Percentiles rank a stretch among this genome's conserved stretches.
Conservation (phyloP, 1,140 invertebrate genomes). For the Ostrea denselamellosa region DNA sequence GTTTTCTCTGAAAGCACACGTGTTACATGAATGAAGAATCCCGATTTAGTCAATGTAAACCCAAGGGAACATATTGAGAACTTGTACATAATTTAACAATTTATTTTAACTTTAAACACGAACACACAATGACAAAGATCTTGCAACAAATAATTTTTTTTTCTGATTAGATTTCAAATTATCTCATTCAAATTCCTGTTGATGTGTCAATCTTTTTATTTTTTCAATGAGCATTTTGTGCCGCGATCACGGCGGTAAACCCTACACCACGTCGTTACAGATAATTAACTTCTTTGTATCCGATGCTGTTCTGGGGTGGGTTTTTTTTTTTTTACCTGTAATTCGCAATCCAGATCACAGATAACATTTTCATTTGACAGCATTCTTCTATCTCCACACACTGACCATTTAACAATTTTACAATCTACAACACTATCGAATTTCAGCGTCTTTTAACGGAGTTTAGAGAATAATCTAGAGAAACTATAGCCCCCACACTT, state of each 20-base stretch:
- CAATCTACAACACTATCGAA: background rate
- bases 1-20: slow-evolving; percentile 64
- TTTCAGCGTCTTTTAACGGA: background rate
- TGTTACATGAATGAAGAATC: no score
- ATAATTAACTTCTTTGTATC: background rate
- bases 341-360: slow-evolving; percentile 12
- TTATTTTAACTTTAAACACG: background rate
- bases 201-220: background rate
- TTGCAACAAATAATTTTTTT: background rate
- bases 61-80: no score
- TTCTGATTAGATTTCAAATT: background rate
- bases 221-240: background rate
- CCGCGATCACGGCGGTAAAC: background rate
- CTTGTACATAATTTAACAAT: no score
- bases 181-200: background rate
- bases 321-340: background rate
- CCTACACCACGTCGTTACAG: background rate
- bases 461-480: background rate
- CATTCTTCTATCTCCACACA: background rate
- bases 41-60: background rate
- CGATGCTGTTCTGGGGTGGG: background rate
- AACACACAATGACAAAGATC: background rate
- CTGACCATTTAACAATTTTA: background rate
- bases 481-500: background rate
- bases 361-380: slow-evolving; percentile 16